Evolutionary conservation across 2,113 vertebrate genomes (phyloP).

Genomic region (Indri indri): DNA sequence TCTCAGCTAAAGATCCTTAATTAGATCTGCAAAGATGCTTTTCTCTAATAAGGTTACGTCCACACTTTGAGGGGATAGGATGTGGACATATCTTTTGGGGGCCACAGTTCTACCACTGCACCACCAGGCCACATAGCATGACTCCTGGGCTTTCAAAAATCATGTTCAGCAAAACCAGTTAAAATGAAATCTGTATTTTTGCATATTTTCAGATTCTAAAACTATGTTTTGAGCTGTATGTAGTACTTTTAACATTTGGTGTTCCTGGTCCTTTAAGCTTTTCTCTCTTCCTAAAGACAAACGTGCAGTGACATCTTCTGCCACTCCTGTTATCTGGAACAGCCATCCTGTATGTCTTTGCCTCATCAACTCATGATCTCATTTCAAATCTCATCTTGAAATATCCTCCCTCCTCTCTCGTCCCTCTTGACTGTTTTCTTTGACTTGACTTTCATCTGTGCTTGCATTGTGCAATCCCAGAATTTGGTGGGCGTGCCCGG

Average conservation of each 20-base stretch:
- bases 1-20: background rate
- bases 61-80: background rate
- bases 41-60: background rate
- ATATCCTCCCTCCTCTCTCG: background rate
- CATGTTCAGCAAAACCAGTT: background rate
- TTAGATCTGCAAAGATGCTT: background rate
- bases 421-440: background rate
- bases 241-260: background rate
- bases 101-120: background rate
- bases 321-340: background rate
- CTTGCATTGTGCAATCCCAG: background rate
- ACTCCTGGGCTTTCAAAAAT: background rate
- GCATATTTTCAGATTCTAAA: background rate
- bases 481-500: background rate
- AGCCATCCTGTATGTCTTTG: background rate
- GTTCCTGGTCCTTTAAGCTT: background rate
- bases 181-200: background rate
- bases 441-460: background rate
- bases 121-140: background rate
- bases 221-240: background rate
- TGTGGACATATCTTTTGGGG: too few relatives aligned
- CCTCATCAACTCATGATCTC: slow-evolving; percentile 14
- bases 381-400: slow-evolving; percentile 9
- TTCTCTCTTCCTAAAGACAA: background rate
- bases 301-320: too few relatives aligned